Percentiles rank a stretch among this genome's conserved stretches.
phyloP scores from a whole-genome alignment of 2,888 invertebrate species.

The Gandaritis pyraliata region DNA sequence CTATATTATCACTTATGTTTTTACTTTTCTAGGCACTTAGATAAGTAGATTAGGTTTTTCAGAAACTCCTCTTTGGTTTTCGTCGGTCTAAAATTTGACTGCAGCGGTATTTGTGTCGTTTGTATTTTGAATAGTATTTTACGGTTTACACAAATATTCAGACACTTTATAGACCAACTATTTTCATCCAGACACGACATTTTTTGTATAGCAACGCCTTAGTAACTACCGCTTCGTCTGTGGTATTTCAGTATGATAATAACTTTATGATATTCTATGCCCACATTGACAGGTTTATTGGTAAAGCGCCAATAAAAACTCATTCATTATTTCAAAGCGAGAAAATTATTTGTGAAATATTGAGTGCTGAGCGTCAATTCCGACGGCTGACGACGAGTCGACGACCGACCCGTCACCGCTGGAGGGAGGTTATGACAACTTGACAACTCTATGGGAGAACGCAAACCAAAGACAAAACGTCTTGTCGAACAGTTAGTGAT shows the following conservation, averaged over 20 bases:
- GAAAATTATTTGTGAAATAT: slow-evolving; percentile 18
- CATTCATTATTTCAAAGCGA: slow-evolving; percentile 23
- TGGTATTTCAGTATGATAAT: slow-evolving; percentile 4
- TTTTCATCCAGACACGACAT: slow-evolving; percentile 13
- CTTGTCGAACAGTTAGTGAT: too few relatives aligned
- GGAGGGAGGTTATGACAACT: background rate
- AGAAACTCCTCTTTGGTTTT: too few relatives aligned
- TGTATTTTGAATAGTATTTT: slow-evolving; percentile 6
- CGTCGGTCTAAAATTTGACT: too few relatives aligned
- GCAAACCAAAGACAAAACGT: too few relatives aligned
- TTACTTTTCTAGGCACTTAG: too few relatives aligned
- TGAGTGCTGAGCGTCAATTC: slow-evolving; percentile 10
- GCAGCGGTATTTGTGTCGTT: background rate
- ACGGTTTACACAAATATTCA: slow-evolving; percentile 16
- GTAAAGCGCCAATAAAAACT: slow-evolving; percentile 24
- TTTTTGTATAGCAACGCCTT: background rate
- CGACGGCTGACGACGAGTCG: slow-evolving; percentile 4
- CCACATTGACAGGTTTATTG: slow-evolving; percentile 31
- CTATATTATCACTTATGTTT: too few relatives aligned
- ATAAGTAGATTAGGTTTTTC: too few relatives aligned
- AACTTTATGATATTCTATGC: slow-evolving; percentile 2
- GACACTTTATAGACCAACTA: slow-evolving; percentile 17
- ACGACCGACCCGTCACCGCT: background rate
- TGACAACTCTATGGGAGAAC: too few relatives aligned
- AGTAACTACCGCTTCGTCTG: background rate